phyloP scores from a whole-genome alignment of 2,888 invertebrate species.

The Sesia bembeciformis region DNA sequence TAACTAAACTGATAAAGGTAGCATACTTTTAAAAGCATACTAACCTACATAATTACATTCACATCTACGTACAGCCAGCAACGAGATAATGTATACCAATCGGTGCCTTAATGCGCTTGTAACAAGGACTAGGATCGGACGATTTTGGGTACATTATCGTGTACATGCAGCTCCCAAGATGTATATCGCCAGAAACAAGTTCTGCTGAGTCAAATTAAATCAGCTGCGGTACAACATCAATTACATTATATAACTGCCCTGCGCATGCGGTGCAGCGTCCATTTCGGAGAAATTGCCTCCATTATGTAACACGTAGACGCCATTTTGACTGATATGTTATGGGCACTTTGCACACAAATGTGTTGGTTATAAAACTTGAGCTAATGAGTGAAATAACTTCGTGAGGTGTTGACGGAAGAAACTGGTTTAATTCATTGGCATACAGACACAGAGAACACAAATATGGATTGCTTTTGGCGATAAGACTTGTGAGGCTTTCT shows the following conservation, averaged over 20 bases:
- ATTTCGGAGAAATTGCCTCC: constrained; percentile 40
- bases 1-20: too few species aligned
- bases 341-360: not conserved
- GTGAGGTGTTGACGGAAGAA: not conserved
- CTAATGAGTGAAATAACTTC: not conserved
- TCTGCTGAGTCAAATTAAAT: constrained; percentile 22
- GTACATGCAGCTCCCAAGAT: not conserved
- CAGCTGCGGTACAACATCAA: constrained; percentile 16
- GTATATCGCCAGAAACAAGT: constrained; percentile 18
- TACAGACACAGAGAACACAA: not conserved
- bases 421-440: too few species aligned
- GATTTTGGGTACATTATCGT: too few species aligned
- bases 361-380: not conserved
- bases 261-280: constrained; percentile 13
- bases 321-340: constrained; percentile 8
- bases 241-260: constrained; percentile 27
- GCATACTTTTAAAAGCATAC: too few species aligned
- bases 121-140: too few species aligned
- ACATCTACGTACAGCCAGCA: too few species aligned
- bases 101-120: too few species aligned
- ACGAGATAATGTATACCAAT: too few species aligned
- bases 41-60: too few species aligned
- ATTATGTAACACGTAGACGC: constrained; percentile 25
- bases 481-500: too few species aligned
- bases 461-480: too few species aligned